phyloP scores from a whole-genome alignment of 2,888 invertebrate genomes.

The Dryobotodes eremita region DNA sequence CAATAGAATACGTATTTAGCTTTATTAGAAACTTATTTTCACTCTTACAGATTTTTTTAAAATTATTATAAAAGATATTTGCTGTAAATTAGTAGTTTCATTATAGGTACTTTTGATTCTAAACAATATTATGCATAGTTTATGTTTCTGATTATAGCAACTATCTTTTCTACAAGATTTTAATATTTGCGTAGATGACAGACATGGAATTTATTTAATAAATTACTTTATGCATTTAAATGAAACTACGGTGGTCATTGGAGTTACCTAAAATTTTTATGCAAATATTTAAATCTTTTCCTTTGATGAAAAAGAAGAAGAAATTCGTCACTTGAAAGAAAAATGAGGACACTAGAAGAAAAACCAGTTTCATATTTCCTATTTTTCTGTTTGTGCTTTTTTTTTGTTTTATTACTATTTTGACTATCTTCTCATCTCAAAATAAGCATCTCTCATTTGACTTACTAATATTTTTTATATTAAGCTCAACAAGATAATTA shows the following conservation, averaged over 20 bases:
- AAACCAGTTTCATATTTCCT: not conserved
- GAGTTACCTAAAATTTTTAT: not conserved
- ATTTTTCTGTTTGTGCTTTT: no score
- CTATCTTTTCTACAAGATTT: constrained; percentile 34
- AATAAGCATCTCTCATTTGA: not conserved
- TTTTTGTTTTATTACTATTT: constrained; percentile 44
- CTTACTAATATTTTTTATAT: no score
- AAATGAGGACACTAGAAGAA: constrained; percentile 3
- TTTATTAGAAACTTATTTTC: not conserved
- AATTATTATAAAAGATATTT: constrained; percentile 36
- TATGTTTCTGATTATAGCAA: constrained; percentile 6
- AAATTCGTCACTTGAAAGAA: constrained; percentile 7
- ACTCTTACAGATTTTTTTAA: constrained; percentile 36
- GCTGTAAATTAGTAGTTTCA: not conserved
- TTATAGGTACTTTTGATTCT: not conserved
- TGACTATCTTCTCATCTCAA: constrained; percentile 5
- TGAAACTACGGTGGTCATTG: constrained; percentile 27
- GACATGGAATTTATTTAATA: not conserved
- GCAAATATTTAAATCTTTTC: constrained; percentile 25
- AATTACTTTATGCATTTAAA: not conserved
- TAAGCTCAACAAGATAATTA: no score
- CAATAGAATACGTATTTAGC: not conserved
- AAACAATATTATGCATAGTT: not conserved
- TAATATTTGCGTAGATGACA: constrained; percentile 33
- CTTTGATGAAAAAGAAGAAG: not conserved